phyloP scores from a whole-genome alignment of 2,797 vertebrate species.

The Lerista edwardsae region DNA sequence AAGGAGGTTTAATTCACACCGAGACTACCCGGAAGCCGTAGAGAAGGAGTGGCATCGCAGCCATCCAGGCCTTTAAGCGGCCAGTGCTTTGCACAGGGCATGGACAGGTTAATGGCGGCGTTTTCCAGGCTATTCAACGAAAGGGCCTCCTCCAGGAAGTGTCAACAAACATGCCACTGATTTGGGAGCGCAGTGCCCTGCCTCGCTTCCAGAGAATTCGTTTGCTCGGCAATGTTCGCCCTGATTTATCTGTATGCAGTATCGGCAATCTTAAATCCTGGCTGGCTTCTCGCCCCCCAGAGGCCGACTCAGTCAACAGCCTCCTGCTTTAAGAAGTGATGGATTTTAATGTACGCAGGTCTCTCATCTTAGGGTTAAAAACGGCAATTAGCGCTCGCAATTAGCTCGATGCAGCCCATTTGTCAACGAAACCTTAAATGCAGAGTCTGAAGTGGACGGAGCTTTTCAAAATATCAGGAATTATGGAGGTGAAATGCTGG shows the following conservation, averaged over 20 bases:
- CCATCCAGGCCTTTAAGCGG: not conserved
- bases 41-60: too few species aligned
- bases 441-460: conserved; percentile 61
- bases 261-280: not conserved
- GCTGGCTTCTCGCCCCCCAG: not conserved
- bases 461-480: conserved; percentile 78
- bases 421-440: conserved; percentile 41
- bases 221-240: not conserved
- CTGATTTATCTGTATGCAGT: not conserved
- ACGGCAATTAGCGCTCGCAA: conserved; percentile 28
- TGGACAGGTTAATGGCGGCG: too few species aligned
- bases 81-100: too few species aligned
- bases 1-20: too few species aligned
- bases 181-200: not conserved
- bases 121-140: not conserved
- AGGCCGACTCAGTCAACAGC: not conserved
- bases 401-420: conserved; percentile 41
- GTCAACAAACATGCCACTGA: not conserved
- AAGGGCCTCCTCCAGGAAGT: not conserved
- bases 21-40: too few species aligned
- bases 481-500: conserved; percentile 76
- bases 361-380: not conserved
- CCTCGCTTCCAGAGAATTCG: not conserved
- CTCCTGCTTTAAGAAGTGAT: not conserved
- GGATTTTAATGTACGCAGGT: not conserved